Base-by-base conservation (phyloP, 1,140 invertebrate genomes). In the Ceratoteleas bidentatus region DNA sequence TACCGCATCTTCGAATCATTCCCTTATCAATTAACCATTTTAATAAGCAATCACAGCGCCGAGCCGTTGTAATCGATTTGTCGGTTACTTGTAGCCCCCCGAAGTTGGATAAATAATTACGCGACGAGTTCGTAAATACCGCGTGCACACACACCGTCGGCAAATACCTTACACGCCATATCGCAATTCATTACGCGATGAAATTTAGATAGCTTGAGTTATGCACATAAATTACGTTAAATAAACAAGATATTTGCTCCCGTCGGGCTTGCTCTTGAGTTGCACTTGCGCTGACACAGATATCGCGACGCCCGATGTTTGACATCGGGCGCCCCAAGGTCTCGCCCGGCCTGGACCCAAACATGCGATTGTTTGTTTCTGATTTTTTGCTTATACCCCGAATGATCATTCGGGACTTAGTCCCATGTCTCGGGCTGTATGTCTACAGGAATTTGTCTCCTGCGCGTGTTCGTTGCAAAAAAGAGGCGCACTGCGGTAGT, bases 141-240 rank as follows among this genome's bases (percentile, higher is more conserved):
- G 24, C 5, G 14, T 14, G 45, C 24, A 56, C 53, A 45, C 58
- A 66, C 16, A 11, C 14, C 6, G 66, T 65, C 58, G 24, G 72
- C 47, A 58, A 75, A 68, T 33, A 75, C 54, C 62, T 61, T 60
- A 66, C 60, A 60, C 61, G 40, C 54, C 72, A 60, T 43, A 75
- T 66, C 72, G 62, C 54, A 45, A 66, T 66, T 33, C 72, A 68
- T 66, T 66, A 75, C 34, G 54, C 62, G 56, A 75, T 75, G 72
- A 75, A 75, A 66, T 75, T 75, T 66, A 68, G 72, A 65, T 75
- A 47, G 56, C 54, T 68, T 36, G 38, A 75, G 62, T 58, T 77
- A 77, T 69, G 74, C 58, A 77, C 65, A 66, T 68, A 66, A 69
- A 77, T 77, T 77, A 77, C 57, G 74, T 49, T 69, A 69, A 69